Base-by-base conservation (phyloP, 2,888 invertebrate species). In the Lamproptera curius region DNA sequence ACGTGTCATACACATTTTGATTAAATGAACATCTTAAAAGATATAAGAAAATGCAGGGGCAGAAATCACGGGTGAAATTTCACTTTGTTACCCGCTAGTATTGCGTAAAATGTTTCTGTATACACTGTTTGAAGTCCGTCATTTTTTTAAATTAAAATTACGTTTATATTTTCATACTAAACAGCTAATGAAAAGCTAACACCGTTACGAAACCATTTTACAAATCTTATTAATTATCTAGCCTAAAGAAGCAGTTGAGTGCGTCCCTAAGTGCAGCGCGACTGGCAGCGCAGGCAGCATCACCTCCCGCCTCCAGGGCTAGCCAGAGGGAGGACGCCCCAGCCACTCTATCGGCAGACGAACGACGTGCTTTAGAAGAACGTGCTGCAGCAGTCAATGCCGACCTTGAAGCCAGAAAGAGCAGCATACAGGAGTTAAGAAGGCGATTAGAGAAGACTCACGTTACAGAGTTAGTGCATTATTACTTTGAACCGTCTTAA, bases 401-500 rank as follows among this genome's bases (percentile, higher is more conserved):
- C 1, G 96, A 96, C 67, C 91, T 95, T 48, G 95, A 96, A 55
- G 91, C 93, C 56, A 93, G 95, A 65, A 89, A 92, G 59, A 89
- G 92, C 56, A 92, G 94, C 53, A 95, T 96, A 63, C 94, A 94
- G 70, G 95, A 95, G 65, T 88, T 96, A 23, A 92, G 95, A 70
- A 89, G 93, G 55, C 92, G 95, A 0, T 87, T 96, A 15, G 95
- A 96, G 61, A 91, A 94, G 61, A 90, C 96, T 9, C 95, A 96
- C 67, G 95, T 95, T 37, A 95, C 95, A 17, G 96, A 96, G 96
- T 96, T 79, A 92, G 94, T 60, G 5, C 3, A 34, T 10, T 13
- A 8, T 34, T 2, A 15, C 16, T 10, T 36, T 14, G 1, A 0
- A 14, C 3, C 5, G 1, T 36, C 8, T 15, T 5, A 13, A n/a